phyloP scores from a whole-genome alignment of 2,797 vertebrate species.

The Neosilurus hyrtlii region DNA sequence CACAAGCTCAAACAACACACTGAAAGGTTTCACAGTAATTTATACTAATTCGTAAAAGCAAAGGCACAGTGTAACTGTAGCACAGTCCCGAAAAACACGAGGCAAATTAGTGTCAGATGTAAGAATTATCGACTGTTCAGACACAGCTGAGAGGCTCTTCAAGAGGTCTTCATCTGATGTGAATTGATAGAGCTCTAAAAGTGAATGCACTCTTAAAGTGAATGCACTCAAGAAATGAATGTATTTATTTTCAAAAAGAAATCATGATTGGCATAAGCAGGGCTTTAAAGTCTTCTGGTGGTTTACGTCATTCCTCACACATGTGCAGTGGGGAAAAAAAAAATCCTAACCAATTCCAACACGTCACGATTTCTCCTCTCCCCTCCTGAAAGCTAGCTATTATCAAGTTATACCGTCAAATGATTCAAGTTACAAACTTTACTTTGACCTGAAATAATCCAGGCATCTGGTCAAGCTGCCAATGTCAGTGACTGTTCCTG shows the following conservation, averaged over 20 bases:
- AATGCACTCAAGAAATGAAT: background rate
- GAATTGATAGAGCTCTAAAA: background rate
- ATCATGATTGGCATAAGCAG: background rate
- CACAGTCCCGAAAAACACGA: background rate
- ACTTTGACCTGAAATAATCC: background rate
- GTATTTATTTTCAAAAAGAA: background rate
- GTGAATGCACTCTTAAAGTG: background rate
- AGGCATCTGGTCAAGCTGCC: background rate
- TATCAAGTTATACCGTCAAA: background rate
- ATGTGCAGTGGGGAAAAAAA: too few species aligned
- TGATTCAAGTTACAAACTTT: background rate
- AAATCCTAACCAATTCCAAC: background rate
- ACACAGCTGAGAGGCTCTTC: background rate
- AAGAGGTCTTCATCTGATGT: background rate
- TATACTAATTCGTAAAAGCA: background rate
- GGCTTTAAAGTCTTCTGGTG: background rate
- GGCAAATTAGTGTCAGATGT: background rate
- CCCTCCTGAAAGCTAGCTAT: background rate
- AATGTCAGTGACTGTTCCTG: background rate
- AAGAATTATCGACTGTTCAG: background rate
- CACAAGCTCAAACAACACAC: background rate
- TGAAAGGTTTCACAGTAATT: background rate
- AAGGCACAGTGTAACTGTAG: background rate
- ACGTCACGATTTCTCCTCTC: background rate
- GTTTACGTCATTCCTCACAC: background rate